A percentile compares a stretch with the other conserved stretches of the same genome.
These are phyloP conservation scores for Bombus difficillimus DNA, from an alignment of 1,140 invertebrate species.

Conservation along the genomic window DNA sequence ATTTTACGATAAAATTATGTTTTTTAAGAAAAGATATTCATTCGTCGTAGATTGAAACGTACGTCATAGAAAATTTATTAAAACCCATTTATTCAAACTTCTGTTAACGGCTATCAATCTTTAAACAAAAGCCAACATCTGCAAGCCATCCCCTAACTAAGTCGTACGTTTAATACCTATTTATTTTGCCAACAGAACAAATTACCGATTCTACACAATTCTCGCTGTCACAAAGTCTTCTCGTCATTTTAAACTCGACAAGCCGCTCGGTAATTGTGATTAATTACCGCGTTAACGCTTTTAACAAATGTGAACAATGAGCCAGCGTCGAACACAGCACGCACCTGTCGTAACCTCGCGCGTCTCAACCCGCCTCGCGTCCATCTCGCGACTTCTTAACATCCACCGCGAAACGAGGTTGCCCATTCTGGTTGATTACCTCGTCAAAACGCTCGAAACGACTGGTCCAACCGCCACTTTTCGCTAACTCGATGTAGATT, in stretches of 20 bases:
- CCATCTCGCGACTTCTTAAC: background rate
- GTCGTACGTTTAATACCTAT: background rate
- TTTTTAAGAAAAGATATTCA: too few relatives aligned
- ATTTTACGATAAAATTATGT: too few relatives aligned
- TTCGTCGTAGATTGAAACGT: too few relatives aligned
- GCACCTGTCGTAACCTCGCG: slow-evolving; percentile 44
- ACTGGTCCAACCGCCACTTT: background rate
- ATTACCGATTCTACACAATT: background rate
- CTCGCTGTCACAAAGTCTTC: background rate
- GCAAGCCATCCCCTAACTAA: too few relatives aligned
- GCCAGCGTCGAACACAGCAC: slow-evolving; percentile 59
- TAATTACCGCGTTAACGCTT: slow-evolving; percentile 69
- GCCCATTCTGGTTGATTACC: background rate
- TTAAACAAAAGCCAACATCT: too few relatives aligned
- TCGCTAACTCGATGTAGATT: background rate
- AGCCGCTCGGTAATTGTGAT: slow-evolving; percentile 74
- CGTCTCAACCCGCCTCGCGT: background rate
- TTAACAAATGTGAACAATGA: slow-evolving; percentile 77
- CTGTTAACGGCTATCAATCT: too few relatives aligned
- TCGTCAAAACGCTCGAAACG: background rate
- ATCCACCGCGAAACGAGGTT: background rate
- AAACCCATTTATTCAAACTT: too few relatives aligned
- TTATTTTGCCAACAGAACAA: background rate
- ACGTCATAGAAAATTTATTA: too few relatives aligned
- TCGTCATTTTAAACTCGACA: background rate